Evolutionary conservation across 2,113 vertebrate species (phyloP).

Genomic region (Bubalus kerabau): DNA sequence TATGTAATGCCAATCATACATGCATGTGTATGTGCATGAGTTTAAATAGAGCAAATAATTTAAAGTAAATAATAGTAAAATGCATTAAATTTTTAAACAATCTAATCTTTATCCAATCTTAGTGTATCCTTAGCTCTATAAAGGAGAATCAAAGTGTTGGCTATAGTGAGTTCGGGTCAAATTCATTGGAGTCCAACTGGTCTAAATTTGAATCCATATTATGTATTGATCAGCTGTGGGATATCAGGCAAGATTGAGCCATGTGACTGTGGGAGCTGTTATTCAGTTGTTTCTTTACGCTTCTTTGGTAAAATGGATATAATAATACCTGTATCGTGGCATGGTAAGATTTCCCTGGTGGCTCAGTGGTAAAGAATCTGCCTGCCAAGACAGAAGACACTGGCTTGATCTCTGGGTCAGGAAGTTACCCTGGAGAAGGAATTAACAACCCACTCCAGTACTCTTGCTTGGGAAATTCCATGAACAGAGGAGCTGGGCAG

Average conservation of each 20-base stretch:
- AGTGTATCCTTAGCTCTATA: not conserved
- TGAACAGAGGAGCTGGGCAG: not conserved
- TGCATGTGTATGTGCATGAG: too few species aligned
- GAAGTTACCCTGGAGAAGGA: not conserved
- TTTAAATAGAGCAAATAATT: not conserved
- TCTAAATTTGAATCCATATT: not conserved
- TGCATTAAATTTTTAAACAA: not conserved
- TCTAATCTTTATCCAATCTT: not conserved
- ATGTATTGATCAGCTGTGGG: not conserved
- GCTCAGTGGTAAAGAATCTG: not conserved
- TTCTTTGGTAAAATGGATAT: not conserved
- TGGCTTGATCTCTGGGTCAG: not conserved
- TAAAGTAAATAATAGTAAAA: not conserved
- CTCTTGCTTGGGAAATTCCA: not conserved
- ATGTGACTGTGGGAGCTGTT: not conserved
- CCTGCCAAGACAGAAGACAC: not conserved
- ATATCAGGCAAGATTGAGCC: not conserved
- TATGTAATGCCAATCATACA: not conserved
- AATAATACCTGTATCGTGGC: not conserved
- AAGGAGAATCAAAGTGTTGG: not conserved
- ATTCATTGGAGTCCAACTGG: not conserved
- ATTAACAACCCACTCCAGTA: not conserved
- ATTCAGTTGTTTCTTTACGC: not conserved
- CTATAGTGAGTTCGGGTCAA: not conserved
- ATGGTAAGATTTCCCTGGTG: not conserved